Evolutionary conservation across 2,888 invertebrate genomes (phyloP), one percentile per base, ranked within the genome.

Genomic region (Autographa pulchrina): DNA sequence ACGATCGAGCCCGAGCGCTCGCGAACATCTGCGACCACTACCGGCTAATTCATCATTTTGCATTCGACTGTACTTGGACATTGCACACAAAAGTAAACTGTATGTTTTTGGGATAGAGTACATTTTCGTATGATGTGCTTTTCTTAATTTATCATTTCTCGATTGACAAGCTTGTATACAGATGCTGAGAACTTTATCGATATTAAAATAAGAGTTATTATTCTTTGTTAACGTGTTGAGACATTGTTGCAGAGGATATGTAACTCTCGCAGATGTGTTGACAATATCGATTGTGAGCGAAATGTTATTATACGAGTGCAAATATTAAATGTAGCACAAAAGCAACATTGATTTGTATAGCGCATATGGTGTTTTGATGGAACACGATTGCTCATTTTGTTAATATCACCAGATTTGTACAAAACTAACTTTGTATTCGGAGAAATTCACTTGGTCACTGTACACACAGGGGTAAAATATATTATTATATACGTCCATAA

Each of bases 311-410:
- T 76, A 72, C 73, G 76, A 78, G 63, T 62, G 73, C 81, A 84
- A 85, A 85, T 84, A 83, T 81, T 70, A 77, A 77, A 80, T 56
- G 38, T 62, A 67, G 69, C 58, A 80, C 82, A 84, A 84, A 74
- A 62, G 74, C 70, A 2, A 62, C 43, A 54, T 70, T 80, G 80
- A 67, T 82, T 76, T 77, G 67, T 72, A 41, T 14, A 70, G 72
- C 72, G 71, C 84, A 82, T 78, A 81, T 81, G 85, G 77, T 67
- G 77, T 38, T 61, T 67, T 68, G 72, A 72, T 41, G 59, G 54
- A 65, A 71, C 61, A 62, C 66, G 66, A 68, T 85, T 85, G 85
- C 84, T 85, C 87, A 90, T 89, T 87, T 89, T 68, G 63, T 70
- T 66, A 60, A 73, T 81, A 82, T 79, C 75, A 70, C 75, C 67